Percentiles rank a stretch among this genome's conserved stretches.
Evolutionary conservation across 2,797 vertebrate genomes (phyloP).

Genomic region (Poecilia picta): DNA sequence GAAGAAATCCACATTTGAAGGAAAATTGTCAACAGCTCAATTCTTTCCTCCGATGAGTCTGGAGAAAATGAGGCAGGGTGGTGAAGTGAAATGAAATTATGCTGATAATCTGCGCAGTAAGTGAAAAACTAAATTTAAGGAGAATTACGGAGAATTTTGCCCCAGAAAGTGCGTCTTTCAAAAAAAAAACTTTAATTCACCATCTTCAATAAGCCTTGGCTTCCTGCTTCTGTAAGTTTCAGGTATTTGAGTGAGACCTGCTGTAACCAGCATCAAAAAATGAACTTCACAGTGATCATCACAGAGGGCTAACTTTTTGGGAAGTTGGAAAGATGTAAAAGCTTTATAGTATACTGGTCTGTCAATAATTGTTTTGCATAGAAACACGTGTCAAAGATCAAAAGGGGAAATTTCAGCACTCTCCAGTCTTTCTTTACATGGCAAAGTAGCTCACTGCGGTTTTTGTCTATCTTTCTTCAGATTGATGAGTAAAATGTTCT

Average conservation of each 20-base stretch:
- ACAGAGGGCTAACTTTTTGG: background rate
- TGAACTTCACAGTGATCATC: background rate
- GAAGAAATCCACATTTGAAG: constrained; percentile 79
- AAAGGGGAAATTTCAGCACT: background rate
- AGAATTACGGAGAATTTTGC: constrained; percentile 52
- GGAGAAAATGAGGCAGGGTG: constrained; percentile 64
- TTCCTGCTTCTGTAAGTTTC: constrained; percentile 11
- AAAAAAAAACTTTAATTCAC: constrained; percentile 32
- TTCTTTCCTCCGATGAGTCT: constrained; percentile 64
- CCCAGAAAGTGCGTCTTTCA: constrained; percentile 19
- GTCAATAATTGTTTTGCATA: background rate
- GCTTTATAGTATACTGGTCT: background rate
- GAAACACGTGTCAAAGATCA: background rate
- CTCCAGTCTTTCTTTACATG: background rate
- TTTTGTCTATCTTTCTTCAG: background rate
- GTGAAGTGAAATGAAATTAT: constrained; percentile 76
- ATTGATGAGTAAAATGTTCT: background rate
- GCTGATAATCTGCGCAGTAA: constrained; percentile 69
- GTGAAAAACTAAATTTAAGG: constrained; percentile 56
- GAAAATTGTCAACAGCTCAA: constrained; percentile 75
- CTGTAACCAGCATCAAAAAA: background rate
- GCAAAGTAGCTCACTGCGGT: background rate
- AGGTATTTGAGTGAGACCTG: constrained; percentile 3
- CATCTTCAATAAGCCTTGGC: constrained; percentile 8
- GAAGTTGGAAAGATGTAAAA: background rate